A percentile compares a stretch with the other conserved stretches of the same genome.
Evolutionary conservation across 2,888 invertebrate species (phyloP).

Genomic region (Buathra laborator): DNA sequence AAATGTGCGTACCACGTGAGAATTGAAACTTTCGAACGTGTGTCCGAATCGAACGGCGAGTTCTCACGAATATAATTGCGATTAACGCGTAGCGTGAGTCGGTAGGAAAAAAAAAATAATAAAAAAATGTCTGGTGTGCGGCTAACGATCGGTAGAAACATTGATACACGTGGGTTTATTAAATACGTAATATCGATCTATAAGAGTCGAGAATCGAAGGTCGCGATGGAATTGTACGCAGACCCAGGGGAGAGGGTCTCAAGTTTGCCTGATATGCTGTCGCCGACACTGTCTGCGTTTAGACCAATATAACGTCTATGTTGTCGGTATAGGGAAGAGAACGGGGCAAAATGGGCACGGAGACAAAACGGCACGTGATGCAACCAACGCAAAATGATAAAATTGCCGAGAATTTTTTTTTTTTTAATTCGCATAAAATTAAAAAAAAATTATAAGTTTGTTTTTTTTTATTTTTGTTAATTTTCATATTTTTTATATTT

Average conservation of each 20-base stretch:
- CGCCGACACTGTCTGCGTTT: constrained; percentile 7
- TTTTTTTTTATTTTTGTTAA: too few relatives aligned
- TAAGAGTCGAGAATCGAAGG: constrained; percentile 28
- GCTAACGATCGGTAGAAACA: constrained; percentile 27
- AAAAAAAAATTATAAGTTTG: too few relatives aligned
- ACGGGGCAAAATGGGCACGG: too few relatives aligned
- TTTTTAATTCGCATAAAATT: too few relatives aligned
- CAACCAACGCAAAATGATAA: too few relatives aligned
- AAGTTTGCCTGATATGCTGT: constrained; percentile 28
- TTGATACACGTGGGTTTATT: constrained; percentile 12
- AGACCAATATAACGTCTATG: constrained; percentile 1
- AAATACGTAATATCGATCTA: constrained; percentile 40
- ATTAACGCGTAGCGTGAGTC: too few relatives aligned
- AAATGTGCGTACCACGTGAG: not conserved
- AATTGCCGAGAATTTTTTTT: too few relatives aligned
- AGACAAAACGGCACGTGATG: too few relatives aligned
- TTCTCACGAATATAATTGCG: constrained; percentile 64
- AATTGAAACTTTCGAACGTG: constrained; percentile 41
- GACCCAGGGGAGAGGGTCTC: not conserved
- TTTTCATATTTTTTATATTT: too few relatives aligned
- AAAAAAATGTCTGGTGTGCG: constrained; percentile 38
- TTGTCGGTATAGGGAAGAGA: not conserved
- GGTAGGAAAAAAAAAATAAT: constrained; percentile 12
- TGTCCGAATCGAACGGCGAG: constrained; percentile 2
- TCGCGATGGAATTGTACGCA: constrained; percentile 9